Base-by-base conservation (phyloP, 2,113 vertebrate genomes). In the Ctenodactylus gundi region DNA sequence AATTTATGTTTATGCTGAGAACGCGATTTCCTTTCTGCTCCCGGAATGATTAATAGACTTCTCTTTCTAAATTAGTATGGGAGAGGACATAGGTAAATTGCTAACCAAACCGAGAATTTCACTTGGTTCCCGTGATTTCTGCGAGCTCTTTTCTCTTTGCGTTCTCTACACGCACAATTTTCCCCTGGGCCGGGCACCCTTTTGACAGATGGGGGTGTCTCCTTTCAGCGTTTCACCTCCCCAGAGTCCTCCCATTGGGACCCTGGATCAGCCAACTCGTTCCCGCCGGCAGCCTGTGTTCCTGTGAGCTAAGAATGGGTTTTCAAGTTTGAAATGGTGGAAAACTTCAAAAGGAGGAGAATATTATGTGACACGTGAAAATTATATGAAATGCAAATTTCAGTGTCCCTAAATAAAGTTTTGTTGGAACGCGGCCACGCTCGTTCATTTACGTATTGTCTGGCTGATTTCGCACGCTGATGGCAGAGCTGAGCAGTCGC, bases 1-100 rank as follows among this genome's bases (percentile, higher is more conserved):
- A 98, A 98, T 98, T 98, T 98, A 97, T 98, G 96, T 97, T 98
- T 98, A 94, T 98, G 98, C 97, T 98, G 97, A 98, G 97, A 94
- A 96, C 94, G 97, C 68, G 62, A 57, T 97, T 98, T 97, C 94
- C 94, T 96, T 98, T 94, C 93, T 96, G 95, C 87, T 73, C 68
- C 58, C 90, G 8, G 92, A 85, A 97, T 98, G 98, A 98, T 98
- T 98, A 98, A 98, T 98, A 98, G 95, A 97, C 87, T 98, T 97
- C 93, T 98, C 81, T 97, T 94, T 80, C 95, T 97, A 98, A 98
- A 98, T 97, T 98, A 98, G 94, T 93, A 78, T 81, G 77, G 96
- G 94, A 97, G 90, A 97, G 91, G 80, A 95, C 97, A 96, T 95
- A 98, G 95, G 94, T 97, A 96, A 98, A 97, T 97, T 55, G 46